Conservation (phyloP, 2,797 vertebrate species). For the Serranus cabrilla region DNA sequence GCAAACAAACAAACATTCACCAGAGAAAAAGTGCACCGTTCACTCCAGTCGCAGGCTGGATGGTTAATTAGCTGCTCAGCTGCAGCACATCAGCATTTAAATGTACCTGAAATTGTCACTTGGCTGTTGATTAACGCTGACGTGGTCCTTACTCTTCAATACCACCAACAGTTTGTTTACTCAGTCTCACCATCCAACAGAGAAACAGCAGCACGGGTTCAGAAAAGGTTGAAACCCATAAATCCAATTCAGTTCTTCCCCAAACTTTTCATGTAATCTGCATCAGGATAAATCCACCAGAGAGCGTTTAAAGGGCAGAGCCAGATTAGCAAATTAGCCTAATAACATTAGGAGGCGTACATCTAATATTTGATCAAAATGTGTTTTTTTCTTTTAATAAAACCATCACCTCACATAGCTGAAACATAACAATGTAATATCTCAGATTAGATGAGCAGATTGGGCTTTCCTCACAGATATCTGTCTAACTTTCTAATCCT, state of each 20-base stretch:
- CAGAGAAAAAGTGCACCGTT: no score
- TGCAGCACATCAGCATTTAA: no score
- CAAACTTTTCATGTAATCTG: not conserved
- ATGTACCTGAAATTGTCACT: no score
- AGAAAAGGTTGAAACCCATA: no score
- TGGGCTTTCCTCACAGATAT: not conserved
- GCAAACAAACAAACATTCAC: not conserved
- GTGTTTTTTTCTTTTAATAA: not conserved
- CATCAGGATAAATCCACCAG: slow-evolving; percentile 8
- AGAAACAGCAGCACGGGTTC: not conserved
- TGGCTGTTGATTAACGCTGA: no score
- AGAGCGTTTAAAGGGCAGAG: not conserved
- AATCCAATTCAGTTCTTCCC: not conserved
- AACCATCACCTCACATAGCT: not conserved
- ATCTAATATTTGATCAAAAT: not conserved
- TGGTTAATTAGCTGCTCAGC: no score
- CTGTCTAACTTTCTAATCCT: slow-evolving; percentile 37
- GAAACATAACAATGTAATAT: not conserved
- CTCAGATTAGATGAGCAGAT: not conserved
- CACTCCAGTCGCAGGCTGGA: no score
- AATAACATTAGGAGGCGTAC: not conserved
- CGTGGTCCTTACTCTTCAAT: no score
- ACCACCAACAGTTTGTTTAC: no score
- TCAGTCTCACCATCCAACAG: not conserved
- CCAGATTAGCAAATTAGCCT: slow-evolving; percentile 24